Conservation (phyloP, 1,140 invertebrate species). For the Drosophila saltans region DNA sequence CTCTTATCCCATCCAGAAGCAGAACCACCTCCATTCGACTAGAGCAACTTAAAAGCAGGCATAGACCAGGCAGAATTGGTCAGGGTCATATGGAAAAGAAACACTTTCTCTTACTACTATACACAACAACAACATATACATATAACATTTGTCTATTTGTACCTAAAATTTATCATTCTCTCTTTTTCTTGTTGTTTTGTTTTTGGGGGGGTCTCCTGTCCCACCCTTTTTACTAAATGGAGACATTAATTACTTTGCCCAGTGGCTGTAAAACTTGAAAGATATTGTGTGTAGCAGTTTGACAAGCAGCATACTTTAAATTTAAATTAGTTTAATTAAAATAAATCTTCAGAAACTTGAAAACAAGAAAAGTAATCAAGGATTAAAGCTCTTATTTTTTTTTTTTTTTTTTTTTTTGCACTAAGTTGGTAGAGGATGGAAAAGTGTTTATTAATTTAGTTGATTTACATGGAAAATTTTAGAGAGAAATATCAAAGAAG, state of each 20-base stretch:
- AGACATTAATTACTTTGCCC: constrained; percentile 1
- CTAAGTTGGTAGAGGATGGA: too few species aligned
- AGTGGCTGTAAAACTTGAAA: background rate
- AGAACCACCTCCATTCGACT: background rate
- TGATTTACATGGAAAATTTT: too few species aligned
- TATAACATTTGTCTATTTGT: constrained; percentile 12
- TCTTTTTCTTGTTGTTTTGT: background rate
- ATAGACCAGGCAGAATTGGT: constrained; percentile 27
- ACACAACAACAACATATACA: background rate
- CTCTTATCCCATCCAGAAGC: background rate
- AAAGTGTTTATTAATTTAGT: too few species aligned
- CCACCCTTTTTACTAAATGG: background rate
- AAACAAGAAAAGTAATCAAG: too few species aligned
- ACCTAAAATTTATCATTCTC: constrained; percentile 8
- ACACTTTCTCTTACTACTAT: constrained; percentile 13
- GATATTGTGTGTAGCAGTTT: background rate
- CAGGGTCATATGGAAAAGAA: constrained; percentile 13
- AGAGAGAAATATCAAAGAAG: too few species aligned
- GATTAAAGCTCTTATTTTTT: too few species aligned
- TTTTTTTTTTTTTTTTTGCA: too few species aligned
- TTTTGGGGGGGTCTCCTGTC: background rate
- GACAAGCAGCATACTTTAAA: background rate
- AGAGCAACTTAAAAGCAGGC: constrained; percentile 38
- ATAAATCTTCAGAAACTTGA: too few species aligned
- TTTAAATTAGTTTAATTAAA: too few species aligned